Percentiles rank a stretch among this genome's conserved stretches.
phyloP scores from a whole-genome alignment of 2,113 vertebrate species.

The Dendrocopos noguchii region DNA sequence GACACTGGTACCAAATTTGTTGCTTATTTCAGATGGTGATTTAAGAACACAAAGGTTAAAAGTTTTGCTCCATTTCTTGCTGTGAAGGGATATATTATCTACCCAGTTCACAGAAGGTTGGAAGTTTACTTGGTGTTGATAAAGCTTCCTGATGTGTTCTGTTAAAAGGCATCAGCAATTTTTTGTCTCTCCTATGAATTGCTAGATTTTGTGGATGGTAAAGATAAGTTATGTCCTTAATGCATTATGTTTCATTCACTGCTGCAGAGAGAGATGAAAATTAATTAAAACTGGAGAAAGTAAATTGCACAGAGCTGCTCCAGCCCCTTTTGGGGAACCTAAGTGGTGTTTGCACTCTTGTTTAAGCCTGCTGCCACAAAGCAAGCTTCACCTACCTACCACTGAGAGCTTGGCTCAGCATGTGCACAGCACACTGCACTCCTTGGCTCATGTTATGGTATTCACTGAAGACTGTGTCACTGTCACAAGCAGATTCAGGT shows the following conservation, averaged over 20 bases:
- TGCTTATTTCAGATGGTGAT: neutral
- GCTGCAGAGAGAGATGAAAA: neutral
- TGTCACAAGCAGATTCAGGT: neutral
- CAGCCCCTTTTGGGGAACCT: neutral
- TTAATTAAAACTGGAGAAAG: neutral
- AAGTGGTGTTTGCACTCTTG: neutral
- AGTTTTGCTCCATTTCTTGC: neutral
- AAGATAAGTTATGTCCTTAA: neutral
- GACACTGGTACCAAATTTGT: neutral
- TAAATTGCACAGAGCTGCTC: neutral
- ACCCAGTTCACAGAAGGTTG: neutral
- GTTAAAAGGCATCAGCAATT: neutral
- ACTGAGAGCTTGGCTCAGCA: neutral
- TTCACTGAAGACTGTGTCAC: neutral
- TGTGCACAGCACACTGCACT: neutral
- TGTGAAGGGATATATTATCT: neutral
- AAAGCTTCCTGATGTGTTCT: neutral
- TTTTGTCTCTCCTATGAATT: neutral
- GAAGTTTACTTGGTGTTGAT: neutral
- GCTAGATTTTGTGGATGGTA: neutral
- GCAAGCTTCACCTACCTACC: neutral
- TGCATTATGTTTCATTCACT: neutral
- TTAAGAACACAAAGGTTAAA: neutral
- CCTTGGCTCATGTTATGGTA: rapidly evolving
- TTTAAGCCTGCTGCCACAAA: neutral